Evolutionary conservation across 2,113 vertebrate genomes (phyloP).

Genomic region (Psittacara wagleri): DNA sequence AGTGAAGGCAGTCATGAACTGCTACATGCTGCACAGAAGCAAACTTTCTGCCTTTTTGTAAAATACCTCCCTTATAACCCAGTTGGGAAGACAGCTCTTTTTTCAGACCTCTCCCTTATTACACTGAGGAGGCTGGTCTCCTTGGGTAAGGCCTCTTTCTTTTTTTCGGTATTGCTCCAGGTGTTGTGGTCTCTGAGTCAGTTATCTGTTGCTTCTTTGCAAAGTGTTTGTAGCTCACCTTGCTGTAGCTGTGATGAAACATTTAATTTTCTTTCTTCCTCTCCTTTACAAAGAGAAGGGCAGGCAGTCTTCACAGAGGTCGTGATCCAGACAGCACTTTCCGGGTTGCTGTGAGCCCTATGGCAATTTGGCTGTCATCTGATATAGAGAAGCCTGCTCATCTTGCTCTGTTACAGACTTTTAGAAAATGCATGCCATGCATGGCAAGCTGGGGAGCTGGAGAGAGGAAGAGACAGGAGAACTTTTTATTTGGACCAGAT

Average conservation of each 20-base stretch:
- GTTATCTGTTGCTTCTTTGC: neutral
- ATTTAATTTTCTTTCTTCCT: neutral
- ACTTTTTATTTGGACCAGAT: neutral
- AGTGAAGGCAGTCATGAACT: rapidly evolving
- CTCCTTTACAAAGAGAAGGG: neutral
- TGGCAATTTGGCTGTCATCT: neutral
- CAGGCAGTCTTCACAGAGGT: neutral
- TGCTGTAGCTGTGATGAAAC: neutral
- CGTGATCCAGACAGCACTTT: neutral
- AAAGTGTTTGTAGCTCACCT: neutral
- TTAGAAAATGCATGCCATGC: neutral
- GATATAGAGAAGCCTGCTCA: neutral
- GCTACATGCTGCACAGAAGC: neutral
- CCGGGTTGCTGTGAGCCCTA: neutral
- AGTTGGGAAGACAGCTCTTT: neutral
- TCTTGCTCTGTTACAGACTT: neutral
- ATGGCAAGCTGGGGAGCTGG: neutral
- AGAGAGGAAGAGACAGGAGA: neutral
- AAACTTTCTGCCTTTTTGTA: neutral
- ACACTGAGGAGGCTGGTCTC: neutral
- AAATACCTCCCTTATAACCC: neutral
- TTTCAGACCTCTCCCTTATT: neutral
- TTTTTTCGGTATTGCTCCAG: neutral
- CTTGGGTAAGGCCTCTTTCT: neutral
- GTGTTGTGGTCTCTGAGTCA: neutral